A percentile compares a stretch with the other conserved stretches of the same genome.
Conservation (phyloP, 2,113 vertebrate genomes). For the Peromyscus leucopus region DNA sequence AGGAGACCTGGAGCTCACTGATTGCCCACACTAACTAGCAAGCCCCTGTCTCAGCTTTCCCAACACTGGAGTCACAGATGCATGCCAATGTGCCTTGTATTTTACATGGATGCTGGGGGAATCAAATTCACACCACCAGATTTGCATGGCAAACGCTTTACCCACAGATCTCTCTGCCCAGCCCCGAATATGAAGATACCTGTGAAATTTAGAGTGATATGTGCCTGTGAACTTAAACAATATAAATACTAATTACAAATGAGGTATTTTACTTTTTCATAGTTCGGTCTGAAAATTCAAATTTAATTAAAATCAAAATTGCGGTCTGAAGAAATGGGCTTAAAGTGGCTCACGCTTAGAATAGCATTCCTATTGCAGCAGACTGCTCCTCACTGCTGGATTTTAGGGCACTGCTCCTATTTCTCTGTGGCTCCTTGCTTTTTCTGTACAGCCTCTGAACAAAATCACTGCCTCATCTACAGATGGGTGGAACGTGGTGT, state of each 20-base stretch:
- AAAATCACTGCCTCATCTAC: neutral
- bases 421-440: slow-evolving; percentile 1
- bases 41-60: neutral
- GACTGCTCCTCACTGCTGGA: neutral
- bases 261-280: neutral
- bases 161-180: neutral
- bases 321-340: slow-evolving; percentile 40
- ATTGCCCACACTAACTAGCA: neutral
- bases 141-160: neutral
- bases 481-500: neutral
- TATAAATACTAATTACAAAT: slow-evolving; percentile 32
- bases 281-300: slow-evolving; percentile 35
- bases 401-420: neutral
- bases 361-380: neutral
- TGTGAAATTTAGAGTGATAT: neutral
- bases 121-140: neutral
- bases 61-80: neutral
- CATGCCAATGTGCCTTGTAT: neutral
- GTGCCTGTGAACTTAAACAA: slow-evolving; percentile 2
- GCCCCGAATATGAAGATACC: neutral
- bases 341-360: neutral
- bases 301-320: slow-evolving; percentile 48
- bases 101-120: neutral
- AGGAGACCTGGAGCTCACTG: too few relatives aligned
- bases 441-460: neutral